Conservation (phyloP, 35 echinoderm and acorn worm genomes). For the Apostichopus parvimensis region DNA sequence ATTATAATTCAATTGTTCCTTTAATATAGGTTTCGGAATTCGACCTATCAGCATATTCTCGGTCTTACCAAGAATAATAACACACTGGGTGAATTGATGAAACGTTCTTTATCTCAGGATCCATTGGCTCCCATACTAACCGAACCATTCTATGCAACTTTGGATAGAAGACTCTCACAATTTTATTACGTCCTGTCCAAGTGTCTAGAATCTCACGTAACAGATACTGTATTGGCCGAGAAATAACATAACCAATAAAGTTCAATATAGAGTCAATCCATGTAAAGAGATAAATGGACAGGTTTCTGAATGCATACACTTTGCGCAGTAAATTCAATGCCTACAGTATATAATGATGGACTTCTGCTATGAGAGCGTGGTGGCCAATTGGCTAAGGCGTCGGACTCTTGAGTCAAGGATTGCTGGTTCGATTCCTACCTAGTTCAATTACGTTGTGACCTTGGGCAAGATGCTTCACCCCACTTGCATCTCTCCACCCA, state of each 20-base stretch:
- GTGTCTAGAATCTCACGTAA: conserved; percentile 5
- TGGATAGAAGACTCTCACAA: conserved; percentile 65
- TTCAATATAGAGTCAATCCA: not conserved
- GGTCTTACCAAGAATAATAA: not conserved
- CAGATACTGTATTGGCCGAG: not conserved
- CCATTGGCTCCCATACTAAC: conserved; percentile 67
- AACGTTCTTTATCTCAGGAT: conserved; percentile 65
- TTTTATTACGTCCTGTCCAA: not conserved
- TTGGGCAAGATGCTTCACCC: no score
- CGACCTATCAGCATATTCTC: conserved; percentile 8
- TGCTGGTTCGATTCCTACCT: no score
- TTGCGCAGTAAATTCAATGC: no score
- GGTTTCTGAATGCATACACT: no score
- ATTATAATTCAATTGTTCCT: not conserved
- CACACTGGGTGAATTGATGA: conserved; percentile 65
- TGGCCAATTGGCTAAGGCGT: no score
- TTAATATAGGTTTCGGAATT: not conserved
- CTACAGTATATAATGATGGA: no score
- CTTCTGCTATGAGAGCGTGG: no score
- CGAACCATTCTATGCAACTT: conserved; percentile 53
- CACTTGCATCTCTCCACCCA: no score
- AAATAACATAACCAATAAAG: not conserved
- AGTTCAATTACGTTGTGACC: no score
- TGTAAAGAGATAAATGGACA: not conserved
- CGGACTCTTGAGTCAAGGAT: no score